Conservation (phyloP, 2,888 invertebrate species). For the Schrankia costaestrigalis region DNA sequence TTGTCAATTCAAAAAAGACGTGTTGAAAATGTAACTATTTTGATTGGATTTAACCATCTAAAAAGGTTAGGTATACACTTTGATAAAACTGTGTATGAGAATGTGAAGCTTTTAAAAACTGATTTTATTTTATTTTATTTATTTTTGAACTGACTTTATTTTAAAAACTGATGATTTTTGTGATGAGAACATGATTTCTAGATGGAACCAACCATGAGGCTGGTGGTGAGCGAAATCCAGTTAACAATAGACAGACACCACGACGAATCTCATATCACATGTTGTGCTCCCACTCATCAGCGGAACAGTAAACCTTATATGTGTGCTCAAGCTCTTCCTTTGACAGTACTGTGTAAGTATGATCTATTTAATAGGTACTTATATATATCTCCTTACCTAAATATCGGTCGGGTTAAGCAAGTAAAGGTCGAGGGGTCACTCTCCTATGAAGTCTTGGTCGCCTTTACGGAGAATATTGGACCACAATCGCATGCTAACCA, state of each 20-base stretch:
- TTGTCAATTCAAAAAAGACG: too few relatives aligned
- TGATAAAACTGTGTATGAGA: too few relatives aligned
- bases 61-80: too few relatives aligned
- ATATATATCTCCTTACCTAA: not conserved
- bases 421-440: too few relatives aligned
- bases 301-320: conserved; percentile 40
- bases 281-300: conserved; percentile 57
- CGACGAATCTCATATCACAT: conserved; percentile 65
- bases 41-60: too few relatives aligned
- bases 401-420: not conserved
- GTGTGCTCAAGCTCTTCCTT: conserved; percentile 58
- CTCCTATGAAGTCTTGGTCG: too few relatives aligned
- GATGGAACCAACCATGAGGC: conserved; percentile 58
- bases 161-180: not conserved
- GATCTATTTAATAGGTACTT: not conserved
- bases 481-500: too few relatives aligned
- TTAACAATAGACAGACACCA: conserved; percentile 45
- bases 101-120: too few relatives aligned
- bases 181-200: conserved; percentile 18
- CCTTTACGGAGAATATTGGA: too few relatives aligned
- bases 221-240: conserved; percentile 59
- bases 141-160: too few relatives aligned
- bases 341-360: conserved; percentile 61
- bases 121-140: too few relatives aligned
- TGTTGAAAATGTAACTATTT: too few relatives aligned